A percentile compares a stretch with the other conserved stretches of the same genome.
phyloP scores from a whole-genome alignment of 2,113 vertebrate species.

The Aramus guarauna region DNA sequence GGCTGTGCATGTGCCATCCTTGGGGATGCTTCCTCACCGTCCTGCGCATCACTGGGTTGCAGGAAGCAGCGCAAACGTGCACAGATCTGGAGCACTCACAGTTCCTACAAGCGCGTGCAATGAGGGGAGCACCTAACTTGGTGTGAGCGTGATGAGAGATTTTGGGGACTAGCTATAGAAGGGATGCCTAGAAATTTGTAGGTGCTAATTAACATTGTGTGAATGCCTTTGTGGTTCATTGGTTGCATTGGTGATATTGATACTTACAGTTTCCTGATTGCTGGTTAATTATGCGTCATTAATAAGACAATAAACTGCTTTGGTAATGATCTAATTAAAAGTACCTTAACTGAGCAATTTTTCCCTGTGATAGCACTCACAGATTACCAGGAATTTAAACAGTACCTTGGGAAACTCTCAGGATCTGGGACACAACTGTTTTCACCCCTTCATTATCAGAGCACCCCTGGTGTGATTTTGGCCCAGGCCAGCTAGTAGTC shows the following conservation, averaged over 20 bases:
- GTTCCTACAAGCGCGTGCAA: background rate
- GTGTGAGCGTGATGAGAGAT: background rate
- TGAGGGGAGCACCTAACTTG: background rate
- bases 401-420: background rate
- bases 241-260: background rate
- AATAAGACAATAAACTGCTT: background rate
- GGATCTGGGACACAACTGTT: background rate
- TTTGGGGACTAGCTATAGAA: background rate
- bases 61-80: background rate
- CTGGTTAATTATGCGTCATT: background rate
- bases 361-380: background rate
- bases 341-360: background rate
- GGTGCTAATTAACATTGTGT: background rate
- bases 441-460: background rate
- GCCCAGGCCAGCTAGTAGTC: background rate
- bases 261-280: background rate
- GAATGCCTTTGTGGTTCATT: background rate
- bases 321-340: background rate
- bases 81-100: background rate
- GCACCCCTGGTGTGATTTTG: background rate
- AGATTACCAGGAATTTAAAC: background rate
- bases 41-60: background rate
- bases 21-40: fast-evolving
- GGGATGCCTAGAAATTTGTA: background rate
- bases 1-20: background rate